These are phyloP conservation scores for Coremacera marginata DNA, from an alignment of 2,888 invertebrate genomes.

Conservation along the genomic window DNA sequence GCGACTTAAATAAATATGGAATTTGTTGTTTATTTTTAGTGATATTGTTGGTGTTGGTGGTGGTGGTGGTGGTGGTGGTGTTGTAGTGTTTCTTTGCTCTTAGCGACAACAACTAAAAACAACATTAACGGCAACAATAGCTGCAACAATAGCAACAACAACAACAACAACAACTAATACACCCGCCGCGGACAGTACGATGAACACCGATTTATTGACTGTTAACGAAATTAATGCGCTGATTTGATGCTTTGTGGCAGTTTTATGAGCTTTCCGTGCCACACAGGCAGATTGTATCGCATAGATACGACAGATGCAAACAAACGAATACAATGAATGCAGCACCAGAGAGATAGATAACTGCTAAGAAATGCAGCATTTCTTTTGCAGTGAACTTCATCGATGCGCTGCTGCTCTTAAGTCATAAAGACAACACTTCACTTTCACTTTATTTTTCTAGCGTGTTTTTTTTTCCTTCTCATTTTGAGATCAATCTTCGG, in stretches of 20 bases:
- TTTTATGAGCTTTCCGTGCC: slow-evolving; percentile 45
- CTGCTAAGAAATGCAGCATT: background rate
- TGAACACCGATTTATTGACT: slow-evolving; percentile 43
- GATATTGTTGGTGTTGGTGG: too few species aligned
- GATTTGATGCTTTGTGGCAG: slow-evolving; percentile 44
- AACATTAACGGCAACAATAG: background rate
- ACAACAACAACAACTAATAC: background rate
- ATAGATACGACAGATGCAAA: background rate
- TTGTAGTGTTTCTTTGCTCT: too few species aligned
- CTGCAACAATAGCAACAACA: slow-evolving; percentile 15
- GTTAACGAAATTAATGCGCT: slow-evolving; percentile 45
- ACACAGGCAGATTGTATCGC: slow-evolving; percentile 34
- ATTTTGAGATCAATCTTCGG: too few species aligned
- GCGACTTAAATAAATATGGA: background rate
- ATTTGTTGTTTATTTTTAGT: too few species aligned
- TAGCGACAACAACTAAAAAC: background rate
- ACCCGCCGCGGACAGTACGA: background rate
- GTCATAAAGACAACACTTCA: slow-evolving; percentile 8
- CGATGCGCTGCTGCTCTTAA: background rate
- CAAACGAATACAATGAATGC: background rate
- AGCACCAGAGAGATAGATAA: background rate
- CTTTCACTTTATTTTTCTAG: slow-evolving; percentile 24
- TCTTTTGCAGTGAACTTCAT: slow-evolving; percentile 3
- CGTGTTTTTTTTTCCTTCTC: background rate
- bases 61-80: too few species aligned